Conservation (phyloP, 2,113 vertebrate genomes). For the Oplegnathus fasciatus region DNA sequence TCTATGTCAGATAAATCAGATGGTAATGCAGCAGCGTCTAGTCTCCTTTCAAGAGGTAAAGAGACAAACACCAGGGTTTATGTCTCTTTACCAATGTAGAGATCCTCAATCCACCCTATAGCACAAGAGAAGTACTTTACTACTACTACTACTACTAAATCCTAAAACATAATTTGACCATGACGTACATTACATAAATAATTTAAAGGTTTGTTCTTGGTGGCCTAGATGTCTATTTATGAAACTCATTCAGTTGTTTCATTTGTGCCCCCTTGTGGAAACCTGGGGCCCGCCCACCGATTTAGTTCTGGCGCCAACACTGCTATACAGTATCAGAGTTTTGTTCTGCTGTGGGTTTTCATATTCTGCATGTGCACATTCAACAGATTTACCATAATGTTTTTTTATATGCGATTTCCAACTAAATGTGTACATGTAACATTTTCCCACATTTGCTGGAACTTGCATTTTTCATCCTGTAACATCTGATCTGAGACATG, state of each 20-base stretch:
- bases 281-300: background rate
- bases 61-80: background rate
- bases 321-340: background rate
- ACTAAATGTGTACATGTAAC: background rate
- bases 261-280: conserved; percentile 34
- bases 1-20: background rate
- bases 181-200: background rate
- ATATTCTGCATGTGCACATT: background rate
- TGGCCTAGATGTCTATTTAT: background rate
- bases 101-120: background rate
- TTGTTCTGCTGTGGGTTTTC: background rate
- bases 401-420: background rate
- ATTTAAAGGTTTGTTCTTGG: background rate
- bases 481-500: conserved; percentile 18
- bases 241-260: background rate
- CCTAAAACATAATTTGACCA: background rate
- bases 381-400: background rate
- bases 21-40: background rate
- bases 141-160: too few relatives aligned
- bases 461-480: conserved; percentile 19
- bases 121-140: background rate
- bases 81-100: background rate
- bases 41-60: background rate
- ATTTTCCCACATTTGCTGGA: conserved; percentile 1
- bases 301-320: background rate